A percentile compares a stretch with the other conserved stretches of the same genome.
phyloP scores from a whole-genome alignment of 1,140 invertebrate genomes.

The Drosophila tropicalis region DNA sequence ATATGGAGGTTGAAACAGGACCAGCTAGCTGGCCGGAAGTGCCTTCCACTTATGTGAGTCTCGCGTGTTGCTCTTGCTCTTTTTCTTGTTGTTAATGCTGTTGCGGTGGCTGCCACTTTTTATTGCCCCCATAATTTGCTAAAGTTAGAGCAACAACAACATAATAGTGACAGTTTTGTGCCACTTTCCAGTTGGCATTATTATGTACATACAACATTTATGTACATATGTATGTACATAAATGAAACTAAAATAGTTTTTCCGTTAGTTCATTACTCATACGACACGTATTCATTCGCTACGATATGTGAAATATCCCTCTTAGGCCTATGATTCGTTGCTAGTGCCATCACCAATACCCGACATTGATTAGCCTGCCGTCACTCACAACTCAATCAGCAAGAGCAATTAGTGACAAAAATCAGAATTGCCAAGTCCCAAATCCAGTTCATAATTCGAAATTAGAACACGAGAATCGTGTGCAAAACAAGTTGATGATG shows the following conservation, averaged over 20 bases:
- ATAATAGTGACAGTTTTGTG: slow-evolving; percentile 44
- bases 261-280: background rate
- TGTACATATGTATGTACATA: no score
- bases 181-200: slow-evolving; percentile 16
- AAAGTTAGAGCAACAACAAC: slow-evolving; percentile 51
- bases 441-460: slow-evolving; percentile 66
- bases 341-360: background rate
- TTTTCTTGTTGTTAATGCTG: slow-evolving; percentile 24
- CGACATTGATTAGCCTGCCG: slow-evolving; percentile 25
- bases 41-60: slow-evolving; percentile 56
- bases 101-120: slow-evolving; percentile 50
- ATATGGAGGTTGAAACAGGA: slow-evolving; percentile 25
- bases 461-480: slow-evolving; percentile 49
- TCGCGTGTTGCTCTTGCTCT: slow-evolving; percentile 49
- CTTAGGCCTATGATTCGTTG: background rate
- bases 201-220: slow-evolving; percentile 3
- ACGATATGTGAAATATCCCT: no score
- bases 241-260: background rate
- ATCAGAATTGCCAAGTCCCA: slow-evolving; percentile 29
- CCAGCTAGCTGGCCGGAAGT: slow-evolving; percentile 53
- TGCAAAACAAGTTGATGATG: slow-evolving; percentile 54
- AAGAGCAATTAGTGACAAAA: slow-evolving; percentile 60
- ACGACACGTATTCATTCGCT: background rate
- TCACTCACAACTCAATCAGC: slow-evolving; percentile 48
- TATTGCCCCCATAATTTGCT: slow-evolving; percentile 70